A percentile compares a stretch with the other conserved stretches of the same genome.
These are phyloP conservation scores for Hyposmocoma kahamanoa DNA, from an alignment of 1,140 invertebrate genomes.

Conservation along the genomic window DNA sequence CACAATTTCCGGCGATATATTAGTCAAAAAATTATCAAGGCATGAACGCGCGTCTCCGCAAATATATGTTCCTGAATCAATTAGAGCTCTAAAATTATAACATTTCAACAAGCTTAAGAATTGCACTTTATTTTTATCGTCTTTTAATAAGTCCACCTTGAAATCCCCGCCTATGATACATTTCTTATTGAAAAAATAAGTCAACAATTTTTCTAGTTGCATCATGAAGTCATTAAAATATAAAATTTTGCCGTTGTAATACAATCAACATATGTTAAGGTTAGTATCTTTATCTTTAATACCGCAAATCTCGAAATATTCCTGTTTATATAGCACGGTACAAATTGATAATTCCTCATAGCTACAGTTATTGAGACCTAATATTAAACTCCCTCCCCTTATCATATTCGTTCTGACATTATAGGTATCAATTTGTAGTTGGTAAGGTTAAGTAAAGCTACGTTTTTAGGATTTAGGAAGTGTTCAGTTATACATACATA, in stretches of 20 bases:
- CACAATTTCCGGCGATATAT: not conserved
- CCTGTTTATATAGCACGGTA: conserved; percentile 3
- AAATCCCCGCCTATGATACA: conserved; percentile 10
- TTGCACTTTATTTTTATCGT: not conserved
- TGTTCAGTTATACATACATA: conserved; percentile 12
- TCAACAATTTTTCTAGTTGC: conserved; percentile 6
- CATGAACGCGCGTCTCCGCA: conserved; percentile 1
- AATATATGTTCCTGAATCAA: conserved; percentile 1
- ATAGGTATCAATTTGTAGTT: not conserved
- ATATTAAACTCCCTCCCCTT: conserved; percentile 7
- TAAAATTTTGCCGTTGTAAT: not conserved
- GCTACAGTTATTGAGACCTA: not conserved
- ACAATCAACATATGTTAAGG: conserved; percentile 6
- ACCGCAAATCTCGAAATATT: conserved; percentile 12
- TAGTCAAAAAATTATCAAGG: conserved; percentile 11
- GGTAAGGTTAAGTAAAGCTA: not conserved
- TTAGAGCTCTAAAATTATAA: conserved; percentile 8
- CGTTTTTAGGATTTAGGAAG: conserved; percentile 1
- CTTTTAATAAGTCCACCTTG: conserved; percentile 7
- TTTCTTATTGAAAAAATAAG: conserved; percentile 7
- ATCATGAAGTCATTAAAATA: conserved; percentile 2
- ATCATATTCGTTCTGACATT: conserved; percentile 7
- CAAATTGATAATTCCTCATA: not conserved
- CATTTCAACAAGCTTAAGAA: conserved; percentile 6
- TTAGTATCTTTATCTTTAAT: conserved; percentile 5